Percentiles rank a stretch among this genome's conserved stretches.
Conservation (phyloP, 2,888 invertebrate species). For the Mamestra brassicae region DNA sequence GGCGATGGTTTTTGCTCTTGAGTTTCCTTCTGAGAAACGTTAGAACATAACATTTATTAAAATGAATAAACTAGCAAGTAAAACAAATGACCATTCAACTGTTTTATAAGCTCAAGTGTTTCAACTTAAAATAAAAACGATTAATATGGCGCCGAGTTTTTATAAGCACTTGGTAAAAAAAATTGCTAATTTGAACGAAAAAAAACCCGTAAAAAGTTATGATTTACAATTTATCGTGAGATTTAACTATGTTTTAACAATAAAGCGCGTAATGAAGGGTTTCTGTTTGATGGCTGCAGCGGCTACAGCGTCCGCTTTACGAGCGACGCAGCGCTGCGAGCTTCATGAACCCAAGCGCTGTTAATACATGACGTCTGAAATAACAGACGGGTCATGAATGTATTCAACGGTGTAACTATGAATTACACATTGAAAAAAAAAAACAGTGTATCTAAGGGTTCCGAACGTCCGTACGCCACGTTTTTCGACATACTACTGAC, state of each 20-base stretch:
- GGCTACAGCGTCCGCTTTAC: conserved; percentile 10
- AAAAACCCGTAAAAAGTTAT: conserved; percentile 25
- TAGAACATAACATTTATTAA: background rate
- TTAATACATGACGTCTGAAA: background rate
- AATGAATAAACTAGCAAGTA: background rate
- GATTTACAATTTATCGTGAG: conserved; percentile 35
- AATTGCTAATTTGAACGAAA: conserved; percentile 31
- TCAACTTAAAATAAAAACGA: background rate
- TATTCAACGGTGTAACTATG: background rate
- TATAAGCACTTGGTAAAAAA: conserved; percentile 14
- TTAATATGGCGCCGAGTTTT: background rate
- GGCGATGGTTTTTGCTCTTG: conserved; percentile 13
- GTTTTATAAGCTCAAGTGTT: background rate
- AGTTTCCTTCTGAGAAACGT: background rate
- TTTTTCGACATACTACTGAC: too few species aligned
- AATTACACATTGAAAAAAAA: too few species aligned
- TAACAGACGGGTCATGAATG: background rate
- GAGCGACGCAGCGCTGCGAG: conserved; percentile 1
- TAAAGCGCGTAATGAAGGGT: conserved; percentile 16
- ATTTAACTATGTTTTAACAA: conserved; percentile 34
- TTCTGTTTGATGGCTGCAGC: conserved; percentile 9
- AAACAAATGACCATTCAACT: background rate
- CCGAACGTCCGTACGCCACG: too few species aligned
- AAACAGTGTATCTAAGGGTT: too few species aligned
- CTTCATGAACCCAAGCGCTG: background rate